Percentiles rank a stretch among this genome's conserved stretches.
phyloP scores from a whole-genome alignment of 2,888 invertebrate species.

The Latrodectus hesperus region DNA sequence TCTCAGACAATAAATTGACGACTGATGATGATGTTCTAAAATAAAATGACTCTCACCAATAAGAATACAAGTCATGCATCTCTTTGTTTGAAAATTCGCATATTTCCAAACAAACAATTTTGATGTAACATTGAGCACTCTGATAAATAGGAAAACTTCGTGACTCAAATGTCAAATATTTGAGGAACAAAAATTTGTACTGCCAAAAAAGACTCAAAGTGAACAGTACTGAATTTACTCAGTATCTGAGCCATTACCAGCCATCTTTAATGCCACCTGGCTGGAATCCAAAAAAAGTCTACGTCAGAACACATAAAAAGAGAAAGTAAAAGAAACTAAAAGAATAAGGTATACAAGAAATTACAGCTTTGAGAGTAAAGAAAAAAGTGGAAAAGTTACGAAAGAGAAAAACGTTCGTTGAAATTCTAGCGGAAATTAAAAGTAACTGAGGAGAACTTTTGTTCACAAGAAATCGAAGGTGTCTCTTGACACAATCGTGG shows the following conservation, averaged over 20 bases:
- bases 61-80: no score
- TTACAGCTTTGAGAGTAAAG: slow-evolving; percentile 17
- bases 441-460: slow-evolving; percentile 55
- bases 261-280: slow-evolving; percentile 54
- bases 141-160: slow-evolving; percentile 41
- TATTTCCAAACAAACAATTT: neutral
- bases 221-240: no score
- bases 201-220: no score
- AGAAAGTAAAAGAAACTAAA: slow-evolving; percentile 37
- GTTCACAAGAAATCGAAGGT: slow-evolving; percentile 49
- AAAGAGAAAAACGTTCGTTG: neutral
- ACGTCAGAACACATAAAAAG: slow-evolving; percentile 6
- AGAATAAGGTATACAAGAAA: slow-evolving; percentile 62
- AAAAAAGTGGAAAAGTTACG: slow-evolving; percentile 28
- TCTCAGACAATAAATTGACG: no score
- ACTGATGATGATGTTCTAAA: no score
- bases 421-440: slow-evolving; percentile 52
- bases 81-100: no score
- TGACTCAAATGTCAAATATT: slow-evolving; percentile 32
- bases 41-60: no score
- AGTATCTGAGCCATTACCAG: slow-evolving; percentile 25
- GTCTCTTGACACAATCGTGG: slow-evolving; percentile 29
- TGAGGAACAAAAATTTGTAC: slow-evolving; percentile 1
- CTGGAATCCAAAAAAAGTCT: slow-evolving; percentile 36
- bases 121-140: slow-evolving; percentile 10